Evolutionary conservation across 2,888 invertebrate genomes (phyloP).

Genomic region (Calliopum simillimum): DNA sequence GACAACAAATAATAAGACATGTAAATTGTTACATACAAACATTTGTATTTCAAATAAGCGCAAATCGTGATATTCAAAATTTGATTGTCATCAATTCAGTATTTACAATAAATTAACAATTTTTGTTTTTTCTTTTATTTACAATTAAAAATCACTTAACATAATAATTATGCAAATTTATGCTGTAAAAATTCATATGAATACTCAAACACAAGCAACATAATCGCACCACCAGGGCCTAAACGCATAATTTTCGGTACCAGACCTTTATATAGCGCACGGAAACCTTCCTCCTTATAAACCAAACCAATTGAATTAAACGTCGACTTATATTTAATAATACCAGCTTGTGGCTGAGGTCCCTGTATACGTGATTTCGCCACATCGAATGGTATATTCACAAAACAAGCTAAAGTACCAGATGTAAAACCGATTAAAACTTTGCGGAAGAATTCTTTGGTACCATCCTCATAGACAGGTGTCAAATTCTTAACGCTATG

Average conservation of each 20-base stretch:
- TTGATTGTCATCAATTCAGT: no score
- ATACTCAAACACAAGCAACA: conserved; percentile 93
- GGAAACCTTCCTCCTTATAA: conserved; percentile 88
- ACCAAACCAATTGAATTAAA: conserved; percentile 79
- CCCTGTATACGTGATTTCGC: conserved; percentile 96
- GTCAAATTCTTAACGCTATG: conserved; percentile 86
- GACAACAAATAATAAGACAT: no score
- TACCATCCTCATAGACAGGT: conserved; percentile 76
- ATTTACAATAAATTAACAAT: no score
- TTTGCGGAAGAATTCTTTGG: conserved; percentile 79
- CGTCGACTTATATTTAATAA: conserved; percentile 84
- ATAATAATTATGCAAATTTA: conserved; percentile 60
- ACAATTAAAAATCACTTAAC: neutral
- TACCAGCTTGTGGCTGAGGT: conserved; percentile 80
- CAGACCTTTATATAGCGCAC: conserved; percentile 91
- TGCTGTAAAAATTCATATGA: conserved; percentile 79
- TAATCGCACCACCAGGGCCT: conserved; percentile 95
- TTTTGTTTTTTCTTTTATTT: no score
- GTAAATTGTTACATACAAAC: no score
- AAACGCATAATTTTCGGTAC: conserved; percentile 90
- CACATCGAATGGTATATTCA: conserved; percentile 96
- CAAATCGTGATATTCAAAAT: no score
- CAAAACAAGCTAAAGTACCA: conserved; percentile 86
- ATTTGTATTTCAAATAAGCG: no score
- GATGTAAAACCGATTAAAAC: conserved; percentile 87